phyloP scores from a whole-genome alignment of 2,113 vertebrate species.

The Dicaeum eximium region DNA sequence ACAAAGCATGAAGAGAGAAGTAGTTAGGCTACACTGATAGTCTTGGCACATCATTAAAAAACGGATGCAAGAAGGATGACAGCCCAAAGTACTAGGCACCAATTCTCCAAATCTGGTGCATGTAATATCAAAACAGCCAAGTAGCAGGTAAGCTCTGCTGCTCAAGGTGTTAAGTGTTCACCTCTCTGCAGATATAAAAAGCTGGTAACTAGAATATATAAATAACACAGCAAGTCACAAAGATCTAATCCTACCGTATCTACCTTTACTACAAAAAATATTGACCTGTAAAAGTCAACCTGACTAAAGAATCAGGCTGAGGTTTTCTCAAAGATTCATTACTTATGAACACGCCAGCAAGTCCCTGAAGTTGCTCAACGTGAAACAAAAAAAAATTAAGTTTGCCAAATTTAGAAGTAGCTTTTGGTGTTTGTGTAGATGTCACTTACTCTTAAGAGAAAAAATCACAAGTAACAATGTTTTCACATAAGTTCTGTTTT shows the following conservation, averaged over 20 bases:
- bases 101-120: not conserved
- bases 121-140: not conserved
- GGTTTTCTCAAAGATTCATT: not conserved
- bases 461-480: not conserved
- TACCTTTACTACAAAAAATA: not conserved
- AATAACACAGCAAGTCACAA: not conserved
- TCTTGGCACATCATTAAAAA: not conserved
- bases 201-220: not conserved
- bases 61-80: not conserved
- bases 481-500: not conserved
- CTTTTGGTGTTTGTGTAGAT: not conserved
- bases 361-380: not conserved
- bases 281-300: not conserved
- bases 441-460: not conserved
- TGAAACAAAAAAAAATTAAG: not conserved
- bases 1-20: not conserved
- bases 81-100: not conserved
- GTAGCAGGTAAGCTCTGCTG: not conserved
- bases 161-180: rapidly evolving
- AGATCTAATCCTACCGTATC: not conserved
- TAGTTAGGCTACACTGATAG: not conserved
- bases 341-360: not conserved
- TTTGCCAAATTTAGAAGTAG: not conserved
- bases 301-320: not conserved
- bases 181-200: not conserved